Base-by-base conservation (phyloP, 1,140 invertebrate genomes). In the Theocolax elegans region DNA sequence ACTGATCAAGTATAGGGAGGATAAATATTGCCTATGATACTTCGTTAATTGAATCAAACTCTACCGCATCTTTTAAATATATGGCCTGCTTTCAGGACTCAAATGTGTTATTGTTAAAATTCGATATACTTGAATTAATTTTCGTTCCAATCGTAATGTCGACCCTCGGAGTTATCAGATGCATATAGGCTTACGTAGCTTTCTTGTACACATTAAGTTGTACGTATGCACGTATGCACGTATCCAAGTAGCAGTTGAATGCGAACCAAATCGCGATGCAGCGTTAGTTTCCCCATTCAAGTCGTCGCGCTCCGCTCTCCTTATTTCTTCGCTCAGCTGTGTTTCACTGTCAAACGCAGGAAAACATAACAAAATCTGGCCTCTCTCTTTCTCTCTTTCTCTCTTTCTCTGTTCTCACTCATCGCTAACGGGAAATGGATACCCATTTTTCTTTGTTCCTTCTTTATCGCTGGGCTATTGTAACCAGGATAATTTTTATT, bases 321-420 rank as follows among this genome's bases (percentile, higher is more conserved):
- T 17, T n/a, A 6, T n/a, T 3, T 27, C 49, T 51, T 23, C 29
- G n/a, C n/a, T 23, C 38, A 21, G 12, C 10, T 54, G 25, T 54
- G 59, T 29, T 31, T 69, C 48, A 54, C 58, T 69, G 67, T 69
- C 67, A 62, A 53, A 62, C 23, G 38, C 58, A 69, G 67, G n/a
- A 54, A 9, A 19, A 2, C 23, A 27, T 63, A 25, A 54, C 48
- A 48, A 54, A 54, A 44, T 17, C 48, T 44, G 46, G 42, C 53
- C 49, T 60, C 40, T 23, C 46, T 38, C 49, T 71, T 23, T 69
- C 60, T 66, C 56, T 62, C 10, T 10, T 35, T 46, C 35, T 40
- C 59, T 60, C 38, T 54, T 54, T 46, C 58, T 63, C 38, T 62
- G 35, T 44, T n/a, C 31, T 21, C 29, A 21, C 27, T 25, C 38